Conservation (phyloP, 2,888 invertebrate species). For the Saturnia japonica region DNA sequence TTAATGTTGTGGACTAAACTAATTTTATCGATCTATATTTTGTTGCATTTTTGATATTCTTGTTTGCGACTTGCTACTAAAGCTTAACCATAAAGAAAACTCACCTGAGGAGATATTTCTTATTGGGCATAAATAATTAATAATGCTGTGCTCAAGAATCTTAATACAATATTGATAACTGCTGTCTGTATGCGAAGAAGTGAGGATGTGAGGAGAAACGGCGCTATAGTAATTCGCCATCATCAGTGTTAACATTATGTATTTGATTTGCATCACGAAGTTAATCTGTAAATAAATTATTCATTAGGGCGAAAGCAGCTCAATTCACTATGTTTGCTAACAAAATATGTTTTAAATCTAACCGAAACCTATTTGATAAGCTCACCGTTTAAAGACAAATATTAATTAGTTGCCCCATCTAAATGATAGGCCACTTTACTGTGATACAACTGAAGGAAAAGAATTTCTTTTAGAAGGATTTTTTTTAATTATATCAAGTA, state of each 20-base stretch:
- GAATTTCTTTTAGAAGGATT: too few relatives aligned
- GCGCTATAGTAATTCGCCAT: conserved; percentile 39
- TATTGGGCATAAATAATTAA: conserved; percentile 41
- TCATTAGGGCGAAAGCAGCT: too few relatives aligned
- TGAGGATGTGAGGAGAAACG: conserved; percentile 49
- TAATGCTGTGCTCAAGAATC: conserved; percentile 37
- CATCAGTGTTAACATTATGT: conserved; percentile 39
- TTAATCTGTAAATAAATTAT: conserved; percentile 1
- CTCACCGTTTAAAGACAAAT: too few relatives aligned
- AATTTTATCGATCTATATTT: neutral
- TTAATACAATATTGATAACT: conserved; percentile 42
- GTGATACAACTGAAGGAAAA: too few relatives aligned
- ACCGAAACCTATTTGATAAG: too few relatives aligned
- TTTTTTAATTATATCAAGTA: too few relatives aligned
- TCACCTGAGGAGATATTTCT: conserved; percentile 44
- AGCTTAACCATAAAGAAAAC: conserved; percentile 22
- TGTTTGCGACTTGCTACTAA: neutral
- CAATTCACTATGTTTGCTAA: too few relatives aligned
- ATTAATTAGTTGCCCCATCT: too few relatives aligned
- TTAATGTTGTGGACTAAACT: neutral
- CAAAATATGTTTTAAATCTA: too few relatives aligned
- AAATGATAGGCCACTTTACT: too few relatives aligned
- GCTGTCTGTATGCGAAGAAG: conserved; percentile 40
- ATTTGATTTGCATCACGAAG: conserved; percentile 42
- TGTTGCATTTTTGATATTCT: neutral